A percentile compares a stretch with the other conserved stretches of the same genome.
These are phyloP conservation scores for Psix sp. DNA, from an alignment of 1,140 invertebrate genomes.

Conservation along the genomic window DNA sequence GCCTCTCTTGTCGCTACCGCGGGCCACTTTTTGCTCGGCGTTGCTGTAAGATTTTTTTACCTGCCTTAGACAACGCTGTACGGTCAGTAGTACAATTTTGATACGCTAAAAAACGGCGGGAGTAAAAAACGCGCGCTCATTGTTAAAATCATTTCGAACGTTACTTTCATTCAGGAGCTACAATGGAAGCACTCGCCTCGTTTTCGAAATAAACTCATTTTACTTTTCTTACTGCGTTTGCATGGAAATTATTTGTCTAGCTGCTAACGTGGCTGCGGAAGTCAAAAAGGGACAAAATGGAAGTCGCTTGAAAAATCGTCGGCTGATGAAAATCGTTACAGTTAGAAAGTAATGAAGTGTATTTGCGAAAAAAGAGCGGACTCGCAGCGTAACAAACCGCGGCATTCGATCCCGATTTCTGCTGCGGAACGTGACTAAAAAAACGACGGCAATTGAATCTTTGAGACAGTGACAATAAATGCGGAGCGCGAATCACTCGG, in stretches of 20 bases:
- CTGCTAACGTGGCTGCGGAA: background rate
- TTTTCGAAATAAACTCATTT: slow-evolving; percentile 27
- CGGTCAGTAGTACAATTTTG: too few species aligned
- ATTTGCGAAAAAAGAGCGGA: too few species aligned
- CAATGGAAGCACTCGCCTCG: slow-evolving; percentile 1
- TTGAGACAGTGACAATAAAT: slow-evolving; percentile 7
- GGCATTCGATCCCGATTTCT: slow-evolving; percentile 6
- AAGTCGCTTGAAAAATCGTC: too few species aligned
- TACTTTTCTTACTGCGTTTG: slow-evolving; percentile 20
- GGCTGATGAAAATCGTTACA: too few species aligned
- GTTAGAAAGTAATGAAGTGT: too few species aligned
- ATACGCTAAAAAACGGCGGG: too few species aligned
- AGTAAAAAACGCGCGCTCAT: too few species aligned
- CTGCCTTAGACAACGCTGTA: slow-evolving; percentile 2
- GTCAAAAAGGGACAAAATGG: too few species aligned
- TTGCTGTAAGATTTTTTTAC: slow-evolving; percentile 21
- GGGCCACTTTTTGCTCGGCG: slow-evolving; percentile 17
- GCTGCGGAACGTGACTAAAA: slow-evolving; percentile 29
- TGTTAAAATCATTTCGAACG: too few species aligned
- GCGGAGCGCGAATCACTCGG: slow-evolving; percentile 1
- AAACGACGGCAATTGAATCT: slow-evolving; percentile 29
- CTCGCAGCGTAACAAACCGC: slow-evolving; percentile 40
- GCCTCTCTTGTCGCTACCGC: slow-evolving; percentile 26
- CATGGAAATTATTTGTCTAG: slow-evolving; percentile 28
- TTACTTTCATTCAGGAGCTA: too few species aligned